Evolutionary conservation across 2,797 vertebrate genomes (phyloP).

Genomic region (Dryobates pubescens): DNA sequence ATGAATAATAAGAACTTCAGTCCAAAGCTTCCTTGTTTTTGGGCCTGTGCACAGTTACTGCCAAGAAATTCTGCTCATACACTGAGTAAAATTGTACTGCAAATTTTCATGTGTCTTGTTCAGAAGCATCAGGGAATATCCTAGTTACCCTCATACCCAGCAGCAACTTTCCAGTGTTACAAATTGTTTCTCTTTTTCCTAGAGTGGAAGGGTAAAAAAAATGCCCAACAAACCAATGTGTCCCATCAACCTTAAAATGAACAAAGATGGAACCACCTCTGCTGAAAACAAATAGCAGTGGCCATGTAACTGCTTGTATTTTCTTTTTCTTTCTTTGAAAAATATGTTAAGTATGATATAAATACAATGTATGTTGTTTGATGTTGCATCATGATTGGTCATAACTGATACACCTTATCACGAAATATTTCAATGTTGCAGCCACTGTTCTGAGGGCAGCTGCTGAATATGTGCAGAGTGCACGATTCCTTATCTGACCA

Average conservation of each 20-base stretch:
- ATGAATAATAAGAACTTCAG: background rate
- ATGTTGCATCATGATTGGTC: background rate
- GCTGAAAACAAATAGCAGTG: background rate
- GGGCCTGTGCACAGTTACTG: rapidly evolving
- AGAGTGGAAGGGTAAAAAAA: background rate
- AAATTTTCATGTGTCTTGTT: background rate
- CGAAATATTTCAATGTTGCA: too few relatives aligned
- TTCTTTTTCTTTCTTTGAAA: background rate
- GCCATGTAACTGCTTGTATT: background rate
- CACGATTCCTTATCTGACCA: too few relatives aligned
- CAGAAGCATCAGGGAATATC: background rate
- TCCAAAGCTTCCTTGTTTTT: background rate
- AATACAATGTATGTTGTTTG: background rate
- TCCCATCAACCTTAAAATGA: background rate
- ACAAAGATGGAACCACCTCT: background rate
- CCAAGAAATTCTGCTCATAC: background rate
- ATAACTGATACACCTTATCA: background rate
- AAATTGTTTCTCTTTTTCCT: background rate
- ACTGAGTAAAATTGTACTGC: background rate
- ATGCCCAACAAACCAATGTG: background rate
- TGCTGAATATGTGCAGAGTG: too few relatives aligned
- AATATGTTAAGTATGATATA: background rate
- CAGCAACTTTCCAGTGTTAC: background rate
- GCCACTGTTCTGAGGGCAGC: too few relatives aligned
- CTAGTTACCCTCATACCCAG: background rate